phyloP scores from a whole-genome alignment of 2,113 vertebrate species.

The Aegypius monachus region DNA sequence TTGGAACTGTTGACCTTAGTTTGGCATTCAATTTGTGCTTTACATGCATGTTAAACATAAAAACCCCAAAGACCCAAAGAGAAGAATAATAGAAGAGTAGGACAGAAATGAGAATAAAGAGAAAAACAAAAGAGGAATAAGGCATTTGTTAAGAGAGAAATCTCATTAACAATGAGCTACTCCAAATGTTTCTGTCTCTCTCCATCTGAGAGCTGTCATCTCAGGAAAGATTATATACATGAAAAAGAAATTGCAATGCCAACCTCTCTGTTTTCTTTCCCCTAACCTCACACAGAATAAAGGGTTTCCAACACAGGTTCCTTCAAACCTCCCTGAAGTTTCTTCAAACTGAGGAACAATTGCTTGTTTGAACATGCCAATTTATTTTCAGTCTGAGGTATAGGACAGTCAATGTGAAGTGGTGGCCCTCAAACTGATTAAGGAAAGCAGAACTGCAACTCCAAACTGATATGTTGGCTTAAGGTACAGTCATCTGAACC shows the following conservation, averaged over 20 bases:
- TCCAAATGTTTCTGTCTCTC: not conserved
- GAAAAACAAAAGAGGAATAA: not conserved
- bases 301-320: not conserved
- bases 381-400: not conserved
- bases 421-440: not conserved
- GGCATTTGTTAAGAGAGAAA: not conserved
- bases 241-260: not conserved
- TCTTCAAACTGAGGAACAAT: not conserved
- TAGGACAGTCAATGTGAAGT: not conserved
- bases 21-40: not conserved
- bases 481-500: not conserved
- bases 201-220: not conserved
- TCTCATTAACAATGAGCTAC: not conserved
- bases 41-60: not conserved
- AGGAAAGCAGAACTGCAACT: not conserved
- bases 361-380: not conserved
- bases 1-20: not conserved
- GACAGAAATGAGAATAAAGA: not conserved
- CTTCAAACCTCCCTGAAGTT: not conserved
- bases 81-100: not conserved
- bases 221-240: not conserved
- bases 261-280: not conserved
- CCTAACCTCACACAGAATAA: not conserved
- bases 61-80: not conserved
- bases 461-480: not conserved